Conservation (phyloP, 2,888 invertebrate species). For the Malthinus flaveolus region DNA sequence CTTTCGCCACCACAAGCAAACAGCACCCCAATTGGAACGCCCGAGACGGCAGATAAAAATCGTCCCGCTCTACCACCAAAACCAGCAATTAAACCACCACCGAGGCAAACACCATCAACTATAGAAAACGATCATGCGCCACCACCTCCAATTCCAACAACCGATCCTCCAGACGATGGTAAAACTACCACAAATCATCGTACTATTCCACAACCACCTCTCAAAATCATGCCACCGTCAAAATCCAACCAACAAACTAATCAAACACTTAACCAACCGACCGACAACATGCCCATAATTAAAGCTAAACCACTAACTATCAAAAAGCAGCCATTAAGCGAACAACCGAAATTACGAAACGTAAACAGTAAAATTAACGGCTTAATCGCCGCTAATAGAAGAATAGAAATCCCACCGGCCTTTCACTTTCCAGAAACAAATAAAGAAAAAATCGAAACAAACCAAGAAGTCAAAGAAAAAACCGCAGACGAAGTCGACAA, state of each 20-base stretch:
- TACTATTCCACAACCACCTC: slow-evolving; percentile 31
- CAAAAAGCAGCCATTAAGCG: slow-evolving; percentile 79
- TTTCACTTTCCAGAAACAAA: slow-evolving; percentile 74
- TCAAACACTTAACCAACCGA: slow-evolving; percentile 32
- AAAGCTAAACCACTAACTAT: slow-evolving; percentile 85
- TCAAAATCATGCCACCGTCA: slow-evolving; percentile 16
- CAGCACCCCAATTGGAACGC: slow-evolving; percentile 63
- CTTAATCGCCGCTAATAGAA: slow-evolving; percentile 69
- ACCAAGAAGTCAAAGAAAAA: slow-evolving; percentile 41
- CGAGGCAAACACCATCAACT: slow-evolving; percentile 54
- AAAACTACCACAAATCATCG: slow-evolving; percentile 29
- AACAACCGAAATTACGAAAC: slow-evolving; percentile 77
- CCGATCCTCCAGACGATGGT: slow-evolving; percentile 48
- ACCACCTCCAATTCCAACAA: slow-evolving; percentile 57
- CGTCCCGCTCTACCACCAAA: slow-evolving; percentile 85
- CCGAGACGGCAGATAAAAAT: slow-evolving; percentile 59
- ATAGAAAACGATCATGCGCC: slow-evolving; percentile 38
- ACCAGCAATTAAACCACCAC: slow-evolving; percentile 69
- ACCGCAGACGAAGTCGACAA: slow-evolving; percentile 37
- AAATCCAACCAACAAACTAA: slow-evolving; percentile 36
- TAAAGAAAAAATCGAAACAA: slow-evolving; percentile 44
- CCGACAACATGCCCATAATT: slow-evolving; percentile 60
- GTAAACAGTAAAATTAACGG: slow-evolving; percentile 59
- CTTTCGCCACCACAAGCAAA: slow-evolving; percentile 65
- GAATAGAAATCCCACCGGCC: slow-evolving; percentile 83